Conservation (phyloP, 23 tunicate genomes). For the Styela plicata region DNA sequence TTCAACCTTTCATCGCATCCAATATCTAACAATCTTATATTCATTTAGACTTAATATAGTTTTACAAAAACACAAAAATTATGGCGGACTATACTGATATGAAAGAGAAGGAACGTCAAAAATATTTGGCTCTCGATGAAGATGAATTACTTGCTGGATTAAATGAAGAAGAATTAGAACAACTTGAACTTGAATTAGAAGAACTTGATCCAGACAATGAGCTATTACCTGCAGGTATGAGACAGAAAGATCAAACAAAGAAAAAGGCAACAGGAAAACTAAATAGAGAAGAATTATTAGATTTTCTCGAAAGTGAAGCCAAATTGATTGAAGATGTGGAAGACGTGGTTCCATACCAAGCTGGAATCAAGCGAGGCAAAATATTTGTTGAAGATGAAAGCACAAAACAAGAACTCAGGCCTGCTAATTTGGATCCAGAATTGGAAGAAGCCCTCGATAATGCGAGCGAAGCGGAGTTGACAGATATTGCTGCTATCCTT, state of each 20-base stretch:
- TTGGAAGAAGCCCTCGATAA: conserved; percentile 85
- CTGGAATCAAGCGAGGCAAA: conserved; percentile 90
- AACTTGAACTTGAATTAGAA: conserved; percentile 71
- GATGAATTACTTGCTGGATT: conserved; percentile 78
- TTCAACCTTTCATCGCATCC: too few species aligned
- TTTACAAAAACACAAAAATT: conserved; percentile 1
- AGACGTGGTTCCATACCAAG: conserved; percentile 77
- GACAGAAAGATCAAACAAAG: conserved; percentile 88
- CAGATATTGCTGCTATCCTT: conserved; percentile 92
- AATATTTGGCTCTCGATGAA: conserved; percentile 73
- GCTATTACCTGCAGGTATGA: conserved; percentile 45
- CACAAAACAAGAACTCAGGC: conserved; percentile 23
- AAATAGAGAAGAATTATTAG: conserved; percentile 72
- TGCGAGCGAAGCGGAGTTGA: conserved; percentile 84
- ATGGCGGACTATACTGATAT: conserved; percentile 55
- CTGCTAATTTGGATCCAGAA: conserved; percentile 89
- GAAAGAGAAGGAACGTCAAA: conserved; percentile 57
- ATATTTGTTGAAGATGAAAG: conserved; percentile 45
- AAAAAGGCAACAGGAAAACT: conserved; percentile 90
- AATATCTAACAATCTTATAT: too few species aligned
- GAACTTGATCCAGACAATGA: conserved; percentile 90
- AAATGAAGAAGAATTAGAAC: conserved; percentile 79
- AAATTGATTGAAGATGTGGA: conserved; percentile 68
- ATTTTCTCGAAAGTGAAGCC: conserved; percentile 78
- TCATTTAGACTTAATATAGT: too few species aligned